Percentiles rank a stretch among this genome's conserved stretches.
Conservation (phyloP, 2,113 vertebrate species). For the Sitta europaea region DNA sequence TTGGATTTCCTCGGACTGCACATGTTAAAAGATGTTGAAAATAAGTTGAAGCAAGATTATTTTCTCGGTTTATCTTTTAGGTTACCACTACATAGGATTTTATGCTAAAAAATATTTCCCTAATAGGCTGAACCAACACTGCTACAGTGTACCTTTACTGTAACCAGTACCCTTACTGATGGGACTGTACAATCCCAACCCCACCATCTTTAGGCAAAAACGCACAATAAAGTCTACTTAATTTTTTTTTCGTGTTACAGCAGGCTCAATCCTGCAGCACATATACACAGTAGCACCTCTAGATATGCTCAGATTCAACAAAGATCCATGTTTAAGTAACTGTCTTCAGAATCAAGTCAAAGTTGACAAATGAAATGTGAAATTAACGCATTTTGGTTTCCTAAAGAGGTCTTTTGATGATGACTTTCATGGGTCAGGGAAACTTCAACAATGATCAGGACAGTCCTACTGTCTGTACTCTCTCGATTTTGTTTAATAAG, state of each 20-base stretch:
- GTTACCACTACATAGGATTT: not conserved
- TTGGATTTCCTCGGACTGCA: conserved; percentile 87
- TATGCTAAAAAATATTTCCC: not conserved
- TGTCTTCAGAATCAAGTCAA: not conserved
- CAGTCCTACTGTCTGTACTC: not conserved
- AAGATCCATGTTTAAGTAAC: not conserved
- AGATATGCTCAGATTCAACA: not conserved
- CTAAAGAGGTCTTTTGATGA: not conserved
- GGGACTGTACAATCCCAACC: not conserved
- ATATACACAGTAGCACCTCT: not conserved
- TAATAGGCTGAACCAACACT: not conserved
- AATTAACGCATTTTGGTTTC: not conserved
- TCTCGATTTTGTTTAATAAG: not conserved
- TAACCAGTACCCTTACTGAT: no score
- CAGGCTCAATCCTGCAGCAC: not conserved
- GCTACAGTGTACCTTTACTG: not conserved
- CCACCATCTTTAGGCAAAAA: not conserved
- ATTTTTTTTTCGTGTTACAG: not conserved
- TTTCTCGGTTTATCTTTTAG: not conserved
- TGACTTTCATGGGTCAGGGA: not conserved
- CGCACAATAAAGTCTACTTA: not conserved
- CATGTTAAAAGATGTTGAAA: conserved; percentile 27
- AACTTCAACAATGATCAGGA: not conserved
- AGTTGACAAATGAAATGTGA: not conserved
- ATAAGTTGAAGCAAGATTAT: not conserved